Evolutionary conservation across 2,113 vertebrate genomes (phyloP).

Genomic region (Edolisoma coerulescens): DNA sequence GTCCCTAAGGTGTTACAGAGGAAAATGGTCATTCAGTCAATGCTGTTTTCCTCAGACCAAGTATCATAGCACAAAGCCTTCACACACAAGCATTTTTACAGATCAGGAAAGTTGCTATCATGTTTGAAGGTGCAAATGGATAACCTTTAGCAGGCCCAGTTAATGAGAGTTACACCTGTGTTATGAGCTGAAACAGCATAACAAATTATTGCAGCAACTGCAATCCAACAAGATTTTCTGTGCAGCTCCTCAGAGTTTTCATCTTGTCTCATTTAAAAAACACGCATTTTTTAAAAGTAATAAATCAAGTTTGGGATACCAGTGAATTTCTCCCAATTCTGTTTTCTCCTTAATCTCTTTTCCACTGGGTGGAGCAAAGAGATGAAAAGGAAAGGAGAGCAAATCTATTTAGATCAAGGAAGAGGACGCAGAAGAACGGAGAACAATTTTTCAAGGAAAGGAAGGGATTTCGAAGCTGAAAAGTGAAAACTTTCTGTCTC

Average conservation of each 20-base stretch:
- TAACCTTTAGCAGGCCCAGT: not conserved
- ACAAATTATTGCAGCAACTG: not conserved
- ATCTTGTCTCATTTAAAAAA: not conserved
- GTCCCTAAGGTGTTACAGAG: not conserved
- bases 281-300: not conserved
- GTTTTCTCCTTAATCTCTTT: not conserved
- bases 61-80: not conserved
- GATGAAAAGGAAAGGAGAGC: not conserved
- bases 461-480: not conserved
- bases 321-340: not conserved
- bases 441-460: not conserved
- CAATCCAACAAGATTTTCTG: not conserved
- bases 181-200: not conserved
- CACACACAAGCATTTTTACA: not conserved
- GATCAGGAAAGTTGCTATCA: not conserved
- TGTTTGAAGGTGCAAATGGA: not conserved
- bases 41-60: not conserved
- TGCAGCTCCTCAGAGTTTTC: not conserved
- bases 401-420: not conserved
- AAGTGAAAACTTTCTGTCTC: not conserved
- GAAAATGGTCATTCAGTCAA: not conserved
- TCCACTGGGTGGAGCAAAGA: not conserved
- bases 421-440: not conserved
- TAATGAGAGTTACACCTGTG: not conserved
- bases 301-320: not conserved